phyloP scores from a whole-genome alignment of 1,140 invertebrate genomes.

The Samia ricini region DNA sequence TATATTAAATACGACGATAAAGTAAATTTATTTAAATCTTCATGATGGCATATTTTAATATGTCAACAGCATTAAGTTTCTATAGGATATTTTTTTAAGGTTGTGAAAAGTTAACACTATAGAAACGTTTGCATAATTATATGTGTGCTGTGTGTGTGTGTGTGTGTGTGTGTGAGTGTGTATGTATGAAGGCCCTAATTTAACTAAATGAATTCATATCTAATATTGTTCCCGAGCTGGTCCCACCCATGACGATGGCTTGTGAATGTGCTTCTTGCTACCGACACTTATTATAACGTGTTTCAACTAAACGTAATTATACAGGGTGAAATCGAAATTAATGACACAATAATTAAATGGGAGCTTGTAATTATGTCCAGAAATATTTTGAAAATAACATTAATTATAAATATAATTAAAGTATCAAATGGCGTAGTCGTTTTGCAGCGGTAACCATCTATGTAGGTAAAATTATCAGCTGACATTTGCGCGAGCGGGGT shows the following conservation, averaged over 20 bases:
- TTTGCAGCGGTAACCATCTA: too few species aligned
- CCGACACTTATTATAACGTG: constrained; percentile 24
- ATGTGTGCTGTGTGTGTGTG: constrained; percentile 39
- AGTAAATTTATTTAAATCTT: constrained; percentile 6
- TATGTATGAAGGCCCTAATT: constrained; percentile 56
- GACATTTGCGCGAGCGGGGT: too few species aligned
- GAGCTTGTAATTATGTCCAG: too few species aligned
- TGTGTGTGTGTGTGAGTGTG: too few species aligned
- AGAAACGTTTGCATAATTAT: constrained; percentile 55
- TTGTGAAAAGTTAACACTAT: constrained; percentile 24
- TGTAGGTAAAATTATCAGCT: too few species aligned
- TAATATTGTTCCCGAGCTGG: constrained; percentile 75
- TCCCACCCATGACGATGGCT: constrained; percentile 75
- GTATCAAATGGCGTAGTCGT: too few species aligned
- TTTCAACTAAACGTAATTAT: constrained; percentile 7
- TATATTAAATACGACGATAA: constrained; percentile 41
- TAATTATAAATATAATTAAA: too few species aligned
- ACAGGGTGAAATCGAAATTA: too few species aligned
- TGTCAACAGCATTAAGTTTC: background rate
- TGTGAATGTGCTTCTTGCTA: constrained; percentile 56
- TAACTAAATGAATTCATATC: constrained; percentile 70
- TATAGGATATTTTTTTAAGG: background rate
- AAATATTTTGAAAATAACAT: too few species aligned
- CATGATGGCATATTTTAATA: background rate
- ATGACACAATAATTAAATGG: too few species aligned